Evolutionary conservation across 2,888 invertebrate species (phyloP), one percentile per base, ranked within the genome.

Genomic region (Cyclophora albipunctata): DNA sequence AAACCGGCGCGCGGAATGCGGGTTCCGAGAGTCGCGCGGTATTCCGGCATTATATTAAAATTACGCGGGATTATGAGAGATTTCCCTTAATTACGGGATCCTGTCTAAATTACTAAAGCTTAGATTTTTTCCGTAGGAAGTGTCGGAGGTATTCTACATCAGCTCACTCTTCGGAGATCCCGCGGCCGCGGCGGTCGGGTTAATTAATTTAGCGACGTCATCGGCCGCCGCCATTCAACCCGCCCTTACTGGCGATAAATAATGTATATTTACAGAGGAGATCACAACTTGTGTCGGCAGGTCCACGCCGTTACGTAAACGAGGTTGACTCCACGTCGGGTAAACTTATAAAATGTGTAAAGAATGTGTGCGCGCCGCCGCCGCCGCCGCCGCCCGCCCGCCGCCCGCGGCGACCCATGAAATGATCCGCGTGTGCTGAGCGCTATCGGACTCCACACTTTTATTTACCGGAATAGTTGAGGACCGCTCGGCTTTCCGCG

Each of bases 61-160:
- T 81, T 74, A 78, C 67, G 66, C 68, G 64, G 74, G 79, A 80
- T 81, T 74, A 79, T 71, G 68, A 66, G 69, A 73, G 77, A 75
- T 74, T 64, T 64, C 57, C 69, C 73, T 73, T 79, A 78, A 79
- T 82, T 80, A 78, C 68, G 60, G 63, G 71, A 68, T 67, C 64
- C 58, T 52, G 58, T 48, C 59, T 50, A 63, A 68, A 77, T 73
- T 73, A 68, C 58, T 66, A 62, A 59, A 54, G 60, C 60, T 67
- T 51, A 60, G 63, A 65, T 61, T 64, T 64, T 64, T 64, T 69
- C 58, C 54, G 55, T 50, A 40, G 40, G 6, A 33, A 46, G 46
- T 40, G 40, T 7, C 40, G 40, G 20, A 34, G n/a, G 41, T 34
- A 34, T 43, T 20, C 43, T 20, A 33, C 43, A 34, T 43, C 3